Conservation (phyloP, 1,140 invertebrate species). For the Linepithema humile region DNA sequence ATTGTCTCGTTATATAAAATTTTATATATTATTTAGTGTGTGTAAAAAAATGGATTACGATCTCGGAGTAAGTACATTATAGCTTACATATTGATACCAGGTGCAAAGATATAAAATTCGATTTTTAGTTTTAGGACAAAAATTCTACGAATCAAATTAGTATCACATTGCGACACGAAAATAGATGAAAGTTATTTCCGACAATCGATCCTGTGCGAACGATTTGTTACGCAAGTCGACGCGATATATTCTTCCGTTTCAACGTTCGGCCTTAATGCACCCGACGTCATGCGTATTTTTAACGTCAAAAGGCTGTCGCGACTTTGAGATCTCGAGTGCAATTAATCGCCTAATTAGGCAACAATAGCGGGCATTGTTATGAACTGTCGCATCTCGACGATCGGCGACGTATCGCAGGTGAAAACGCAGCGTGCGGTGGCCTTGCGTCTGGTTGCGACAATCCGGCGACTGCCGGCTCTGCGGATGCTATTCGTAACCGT, state of each 20-base stretch:
- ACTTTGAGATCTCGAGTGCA: not conserved
- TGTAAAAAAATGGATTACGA: too few relatives aligned
- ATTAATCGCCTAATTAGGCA: constrained; percentile 33
- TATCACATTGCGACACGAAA: not conserved
- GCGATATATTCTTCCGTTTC: not conserved
- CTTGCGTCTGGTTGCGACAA: constrained; percentile 58
- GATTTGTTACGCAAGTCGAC: not conserved
- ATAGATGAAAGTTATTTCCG: constrained; percentile 8
- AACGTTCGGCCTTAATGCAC: not conserved
- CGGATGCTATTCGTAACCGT: constrained; percentile 33
- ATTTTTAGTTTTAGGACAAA: not conserved
- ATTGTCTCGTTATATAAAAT: not conserved
- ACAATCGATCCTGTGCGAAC: not conserved
- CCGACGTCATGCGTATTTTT: not conserved
- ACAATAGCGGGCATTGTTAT: constrained; percentile 29
- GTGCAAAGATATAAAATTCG: not conserved
- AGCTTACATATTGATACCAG: too few relatives aligned
- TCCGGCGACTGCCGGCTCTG: too few relatives aligned
- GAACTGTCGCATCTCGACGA: not conserved
- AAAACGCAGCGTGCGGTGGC: constrained; percentile 44
- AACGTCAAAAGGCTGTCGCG: not conserved
- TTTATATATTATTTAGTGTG: too few relatives aligned
- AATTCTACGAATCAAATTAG: too few relatives aligned
- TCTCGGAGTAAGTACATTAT: too few relatives aligned
- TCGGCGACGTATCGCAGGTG: constrained; percentile 22